Evolutionary conservation across 2,888 invertebrate genomes (phyloP).

Genomic region (Incurvaria masculella): DNA sequence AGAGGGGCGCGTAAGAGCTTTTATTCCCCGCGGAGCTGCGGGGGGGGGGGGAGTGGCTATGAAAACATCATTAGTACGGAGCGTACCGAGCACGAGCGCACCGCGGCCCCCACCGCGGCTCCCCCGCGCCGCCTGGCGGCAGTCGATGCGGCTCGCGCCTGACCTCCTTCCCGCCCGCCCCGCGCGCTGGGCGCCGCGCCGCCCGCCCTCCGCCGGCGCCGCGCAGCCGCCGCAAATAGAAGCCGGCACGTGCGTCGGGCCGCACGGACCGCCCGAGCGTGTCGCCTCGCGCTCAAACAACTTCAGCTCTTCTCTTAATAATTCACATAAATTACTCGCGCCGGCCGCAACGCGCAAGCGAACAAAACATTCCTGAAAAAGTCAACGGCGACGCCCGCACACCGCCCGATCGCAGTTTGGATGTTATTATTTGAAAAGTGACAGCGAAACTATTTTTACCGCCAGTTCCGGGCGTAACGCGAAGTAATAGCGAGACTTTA

Average conservation of each 20-base stretch:
- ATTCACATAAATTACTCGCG: background rate
- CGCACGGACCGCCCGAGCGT: constrained; percentile 29
- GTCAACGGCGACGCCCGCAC: constrained; percentile 6
- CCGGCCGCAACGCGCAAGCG: constrained; percentile 16
- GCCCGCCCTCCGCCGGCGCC: constrained; percentile 19
- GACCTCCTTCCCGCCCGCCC: constrained; percentile 24
- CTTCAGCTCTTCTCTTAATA: background rate
- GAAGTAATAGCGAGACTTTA: too few relatives aligned
- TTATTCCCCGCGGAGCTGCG: background rate
- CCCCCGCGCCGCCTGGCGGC: constrained; percentile 15
- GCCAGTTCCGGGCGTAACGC: too few relatives aligned
- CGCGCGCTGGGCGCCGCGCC: constrained; percentile 10
- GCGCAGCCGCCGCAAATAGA: constrained; percentile 46
- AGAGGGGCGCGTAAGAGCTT: background rate
- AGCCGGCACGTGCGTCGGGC: constrained; percentile 51
- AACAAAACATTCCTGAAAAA: too few relatives aligned
- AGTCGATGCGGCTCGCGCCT: constrained; percentile 41
- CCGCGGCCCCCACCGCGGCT: too few relatives aligned
- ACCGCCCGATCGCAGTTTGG: constrained; percentile 5
- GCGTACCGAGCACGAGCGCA: too few relatives aligned
- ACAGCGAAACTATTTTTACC: too few relatives aligned
- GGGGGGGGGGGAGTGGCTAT: background rate
- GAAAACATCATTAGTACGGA: too few relatives aligned
- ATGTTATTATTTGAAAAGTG: too few relatives aligned
- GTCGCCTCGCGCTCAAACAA: constrained; percentile 3